Conservation (phyloP, 35 echinoderm and acorn worm genomes). For the Apostichopus japonicus region DNA sequence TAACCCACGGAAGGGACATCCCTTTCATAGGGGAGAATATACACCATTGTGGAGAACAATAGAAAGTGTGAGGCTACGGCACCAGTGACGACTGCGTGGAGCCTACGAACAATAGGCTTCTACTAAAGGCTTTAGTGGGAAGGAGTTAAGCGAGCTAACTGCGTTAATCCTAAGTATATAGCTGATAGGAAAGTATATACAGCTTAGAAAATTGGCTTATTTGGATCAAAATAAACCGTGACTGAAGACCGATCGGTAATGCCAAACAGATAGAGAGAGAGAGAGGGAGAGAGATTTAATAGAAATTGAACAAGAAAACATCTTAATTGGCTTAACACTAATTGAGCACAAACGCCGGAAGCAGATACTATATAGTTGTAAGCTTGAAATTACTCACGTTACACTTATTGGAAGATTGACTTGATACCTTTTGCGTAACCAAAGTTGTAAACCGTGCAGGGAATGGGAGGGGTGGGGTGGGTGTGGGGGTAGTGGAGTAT, state of each 20-base stretch:
- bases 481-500: too few relatives aligned
- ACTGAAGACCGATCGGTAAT: too few relatives aligned
- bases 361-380: too few relatives aligned
- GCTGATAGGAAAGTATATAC: not conserved
- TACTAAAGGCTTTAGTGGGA: not conserved
- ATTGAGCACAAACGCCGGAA: not conserved
- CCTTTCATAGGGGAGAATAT: not conserved
- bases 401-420: too few relatives aligned
- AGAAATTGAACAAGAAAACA: constrained; percentile 19
- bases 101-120: not conserved
- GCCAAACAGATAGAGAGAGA: too few relatives aligned
- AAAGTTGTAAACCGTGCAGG: too few relatives aligned
- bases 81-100: constrained; percentile 5
- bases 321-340: constrained; percentile 43
- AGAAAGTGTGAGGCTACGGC: not conserved
- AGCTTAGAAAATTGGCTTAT: not conserved
- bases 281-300: not conserved
- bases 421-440: too few relatives aligned
- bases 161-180: not conserved
- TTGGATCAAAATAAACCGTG: too few relatives aligned
- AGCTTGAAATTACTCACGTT: too few relatives aligned
- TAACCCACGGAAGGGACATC: not conserved
- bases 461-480: too few relatives aligned
- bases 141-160: not conserved
- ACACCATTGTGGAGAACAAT: not conserved